Conservation (phyloP, 2,113 vertebrate species). For the Melanocharis versteri region DNA sequence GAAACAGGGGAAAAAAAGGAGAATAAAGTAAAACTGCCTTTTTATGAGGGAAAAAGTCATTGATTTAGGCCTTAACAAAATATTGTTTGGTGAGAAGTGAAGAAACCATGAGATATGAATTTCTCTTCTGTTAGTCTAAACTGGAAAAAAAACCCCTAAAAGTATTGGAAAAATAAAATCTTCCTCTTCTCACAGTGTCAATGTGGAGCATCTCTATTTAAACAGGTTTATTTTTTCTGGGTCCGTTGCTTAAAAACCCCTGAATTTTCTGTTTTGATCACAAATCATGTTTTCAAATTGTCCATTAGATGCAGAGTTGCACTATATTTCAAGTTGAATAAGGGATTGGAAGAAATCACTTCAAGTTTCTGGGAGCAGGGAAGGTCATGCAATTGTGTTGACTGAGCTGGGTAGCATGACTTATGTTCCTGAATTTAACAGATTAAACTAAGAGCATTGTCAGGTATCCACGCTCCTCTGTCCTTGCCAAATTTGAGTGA, state of each 20-base stretch:
- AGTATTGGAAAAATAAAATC: not conserved
- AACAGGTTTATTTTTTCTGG: not conserved
- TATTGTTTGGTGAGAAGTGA: not conserved
- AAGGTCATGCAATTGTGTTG: not conserved
- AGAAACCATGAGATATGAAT: not conserved
- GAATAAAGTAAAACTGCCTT: not conserved
- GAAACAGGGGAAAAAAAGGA: not conserved
- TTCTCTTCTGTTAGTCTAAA: not conserved
- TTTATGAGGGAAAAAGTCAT: not conserved
- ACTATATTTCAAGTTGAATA: not conserved
- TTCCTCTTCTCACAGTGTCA: not conserved
- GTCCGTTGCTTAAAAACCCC: not conserved
- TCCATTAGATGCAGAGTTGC: not conserved
- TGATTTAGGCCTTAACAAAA: not conserved
- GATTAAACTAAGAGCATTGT: not conserved
- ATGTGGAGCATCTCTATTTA: not conserved
- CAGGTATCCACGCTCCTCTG: not conserved
- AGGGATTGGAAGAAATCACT: not conserved
- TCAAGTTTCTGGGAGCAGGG: not conserved
- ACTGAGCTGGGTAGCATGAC: not conserved
- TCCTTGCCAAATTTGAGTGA: not conserved
- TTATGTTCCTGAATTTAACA: not conserved
- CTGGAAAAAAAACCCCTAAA: not conserved
- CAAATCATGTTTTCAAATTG: not conserved
- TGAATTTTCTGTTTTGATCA: not conserved